phyloP scores from a whole-genome alignment of 2,888 invertebrate species.

The Prostheceraeus crozeri region DNA sequence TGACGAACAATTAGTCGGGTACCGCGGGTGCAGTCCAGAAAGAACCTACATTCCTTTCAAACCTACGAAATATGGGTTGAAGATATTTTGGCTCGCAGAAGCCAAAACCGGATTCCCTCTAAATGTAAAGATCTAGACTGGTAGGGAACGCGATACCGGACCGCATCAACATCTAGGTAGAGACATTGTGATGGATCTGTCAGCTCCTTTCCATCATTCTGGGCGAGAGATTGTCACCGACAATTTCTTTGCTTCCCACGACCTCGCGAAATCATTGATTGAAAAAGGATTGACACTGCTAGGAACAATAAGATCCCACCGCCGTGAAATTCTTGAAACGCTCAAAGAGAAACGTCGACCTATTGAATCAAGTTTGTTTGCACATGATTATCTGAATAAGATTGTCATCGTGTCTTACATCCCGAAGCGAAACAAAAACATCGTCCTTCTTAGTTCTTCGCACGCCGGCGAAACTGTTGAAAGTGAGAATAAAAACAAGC shows the following conservation, averaged over 20 bases:
- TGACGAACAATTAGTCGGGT: constrained; percentile 10
- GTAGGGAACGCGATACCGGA: not conserved
- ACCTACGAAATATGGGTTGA: constrained; percentile 15
- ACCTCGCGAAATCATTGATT: not conserved
- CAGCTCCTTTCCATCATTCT: not conserved
- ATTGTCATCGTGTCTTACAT: constrained; percentile 19
- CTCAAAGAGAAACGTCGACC: not conserved
- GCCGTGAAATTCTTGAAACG: not conserved
- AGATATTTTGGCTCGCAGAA: constrained; percentile 13
- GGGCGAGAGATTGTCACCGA: constrained; percentile 2
- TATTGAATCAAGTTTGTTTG: constrained; percentile 1
- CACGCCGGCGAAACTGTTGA: not conserved
- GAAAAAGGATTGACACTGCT: not conserved
- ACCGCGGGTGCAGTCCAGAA: not conserved
- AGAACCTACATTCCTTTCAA: constrained; percentile 7
- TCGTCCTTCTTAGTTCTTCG: not conserved
- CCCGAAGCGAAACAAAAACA: constrained; percentile 7
- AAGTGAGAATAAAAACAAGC: constrained; percentile 5
- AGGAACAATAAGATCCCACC: constrained; percentile 11
- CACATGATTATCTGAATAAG: constrained; percentile 12
- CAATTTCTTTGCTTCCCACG: constrained; percentile 5
- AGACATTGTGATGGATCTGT: constrained; percentile 8
- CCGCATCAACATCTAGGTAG: constrained; percentile 17
- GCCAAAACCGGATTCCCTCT: not conserved
- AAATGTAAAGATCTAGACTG: constrained; percentile 11